Base-by-base conservation (phyloP, 1,140 invertebrate species). In the Zaprionus camerounensis region DNA sequence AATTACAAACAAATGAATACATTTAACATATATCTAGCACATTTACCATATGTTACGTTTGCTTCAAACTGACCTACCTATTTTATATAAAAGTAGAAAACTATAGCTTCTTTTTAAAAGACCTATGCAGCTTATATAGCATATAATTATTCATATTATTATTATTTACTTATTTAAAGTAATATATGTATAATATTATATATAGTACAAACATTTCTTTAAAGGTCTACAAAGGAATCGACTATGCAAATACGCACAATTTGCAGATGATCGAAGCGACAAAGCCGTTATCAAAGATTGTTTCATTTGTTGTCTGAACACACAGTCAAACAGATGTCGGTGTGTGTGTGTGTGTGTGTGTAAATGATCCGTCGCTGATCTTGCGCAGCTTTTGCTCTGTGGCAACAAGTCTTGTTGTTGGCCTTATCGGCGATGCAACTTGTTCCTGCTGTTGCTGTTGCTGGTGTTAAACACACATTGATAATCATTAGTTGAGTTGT, bases 401-500 rank as follows among this genome's bases (percentile, higher is more conserved):
- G 31, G 31, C 31, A 34, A 34, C 31, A 34, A 34, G 31, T 9
- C 2, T 59, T 22, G 20, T 28, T 28, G 73, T 78, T 72, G 51
- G 66, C n/a, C 74, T 76, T 76, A 72, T 72, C 74, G 28, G 28
- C 28, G 57, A 72, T n/a, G 46, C 63, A 41, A 46, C 28, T 22
- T 67, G 68, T 55, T 64, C 20, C 34, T 46, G 72, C 11, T 63
- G 57, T 56, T 64, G 55, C 56, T 49, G 62, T 67, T 68, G 74
- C 13, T 68, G 70, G 69, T 79, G 76, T 85, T 76, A 80, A 86
- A 65, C 76, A 78, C 79, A 78, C 81, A 87, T 78, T 84, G 84
- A 88, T 90, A 90, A 90, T 90, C 84, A 88, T 88, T 88, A 88
- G 84, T 88, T 88, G 90, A 90, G 84, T 90, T 88, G 84, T 88